phyloP scores from a whole-genome alignment of 2,888 invertebrate species.

The Athalia rosae region DNA sequence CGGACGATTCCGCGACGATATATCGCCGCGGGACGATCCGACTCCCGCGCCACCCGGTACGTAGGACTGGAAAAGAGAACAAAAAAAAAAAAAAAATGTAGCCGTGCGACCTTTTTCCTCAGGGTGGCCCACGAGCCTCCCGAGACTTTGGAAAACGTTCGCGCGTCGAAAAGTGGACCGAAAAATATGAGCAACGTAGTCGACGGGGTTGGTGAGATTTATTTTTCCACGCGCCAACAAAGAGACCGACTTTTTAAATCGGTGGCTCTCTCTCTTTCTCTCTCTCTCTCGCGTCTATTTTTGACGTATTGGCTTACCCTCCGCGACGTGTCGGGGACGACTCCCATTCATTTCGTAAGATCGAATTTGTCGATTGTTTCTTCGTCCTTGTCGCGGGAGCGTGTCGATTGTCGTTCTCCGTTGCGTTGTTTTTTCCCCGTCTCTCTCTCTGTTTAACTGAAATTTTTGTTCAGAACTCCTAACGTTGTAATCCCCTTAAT shows the following conservation, averaged over 20 bases:
- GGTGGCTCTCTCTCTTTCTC: conserved; percentile 9
- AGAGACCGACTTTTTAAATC: conserved; percentile 17
- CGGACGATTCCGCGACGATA: no score
- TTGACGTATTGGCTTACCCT: conserved; percentile 8
- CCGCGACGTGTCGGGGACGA: background rate
- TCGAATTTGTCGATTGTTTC: background rate
- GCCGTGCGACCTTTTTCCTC: no score
- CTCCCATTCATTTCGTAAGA: background rate
- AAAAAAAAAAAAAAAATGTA: no score
- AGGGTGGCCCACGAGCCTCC: no score
- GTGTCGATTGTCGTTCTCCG: background rate
- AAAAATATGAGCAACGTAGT: no score
- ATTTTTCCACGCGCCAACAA: conserved; percentile 34
- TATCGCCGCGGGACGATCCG: no score
- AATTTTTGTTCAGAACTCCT: no score
- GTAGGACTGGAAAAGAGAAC: no score
- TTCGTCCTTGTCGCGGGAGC: background rate
- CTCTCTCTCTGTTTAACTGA: background rate
- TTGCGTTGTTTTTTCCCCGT: background rate
- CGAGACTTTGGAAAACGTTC: no score
- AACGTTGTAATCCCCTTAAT: no score
- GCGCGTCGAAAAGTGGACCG: no score
- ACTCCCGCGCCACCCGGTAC: no score
- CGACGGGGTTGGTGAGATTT: conserved; percentile 6
- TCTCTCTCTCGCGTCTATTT: conserved; percentile 16